These are phyloP conservation scores for Paguma larvata DNA, from an alignment of 2,797 vertebrate genomes.

Conservation along the genomic window DNA sequence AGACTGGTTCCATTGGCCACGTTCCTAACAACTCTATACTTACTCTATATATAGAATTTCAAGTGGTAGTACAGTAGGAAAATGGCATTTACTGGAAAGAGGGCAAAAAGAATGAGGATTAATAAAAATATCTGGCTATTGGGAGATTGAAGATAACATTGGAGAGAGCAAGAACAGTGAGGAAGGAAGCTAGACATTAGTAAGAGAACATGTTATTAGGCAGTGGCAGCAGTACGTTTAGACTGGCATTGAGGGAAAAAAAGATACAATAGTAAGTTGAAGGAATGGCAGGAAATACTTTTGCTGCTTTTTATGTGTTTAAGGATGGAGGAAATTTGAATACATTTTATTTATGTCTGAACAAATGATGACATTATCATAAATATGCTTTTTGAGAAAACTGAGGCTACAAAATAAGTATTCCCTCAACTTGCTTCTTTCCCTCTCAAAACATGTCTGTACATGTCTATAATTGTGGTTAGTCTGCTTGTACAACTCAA, in stretches of 20 bases:
- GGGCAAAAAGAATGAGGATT: not conserved
- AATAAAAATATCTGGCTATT: not conserved
- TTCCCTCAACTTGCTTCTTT: not conserved
- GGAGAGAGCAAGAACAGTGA: not conserved
- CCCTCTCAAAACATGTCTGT: not conserved
- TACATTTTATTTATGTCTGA: not conserved
- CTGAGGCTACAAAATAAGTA: not conserved
- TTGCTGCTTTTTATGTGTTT: not conserved
- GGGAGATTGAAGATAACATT: not conserved
- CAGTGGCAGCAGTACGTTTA: not conserved
- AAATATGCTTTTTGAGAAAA: not conserved
- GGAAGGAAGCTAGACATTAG: not conserved
- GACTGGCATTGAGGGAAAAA: not conserved
- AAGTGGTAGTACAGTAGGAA: not conserved
- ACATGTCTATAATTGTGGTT: not conserved
- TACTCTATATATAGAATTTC: not conserved
- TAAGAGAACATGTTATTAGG: not conserved
- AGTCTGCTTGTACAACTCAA: not conserved
- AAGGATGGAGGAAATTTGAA: not conserved
- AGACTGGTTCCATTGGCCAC: not conserved
- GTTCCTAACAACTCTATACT: not conserved
- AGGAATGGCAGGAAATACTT: not conserved
- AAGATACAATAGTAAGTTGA: not conserved
- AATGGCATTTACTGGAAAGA: not conserved
- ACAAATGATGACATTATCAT: not conserved